Conservation (phyloP, 1,140 invertebrate genomes). For the Aphelenchoides besseyi region DNA sequence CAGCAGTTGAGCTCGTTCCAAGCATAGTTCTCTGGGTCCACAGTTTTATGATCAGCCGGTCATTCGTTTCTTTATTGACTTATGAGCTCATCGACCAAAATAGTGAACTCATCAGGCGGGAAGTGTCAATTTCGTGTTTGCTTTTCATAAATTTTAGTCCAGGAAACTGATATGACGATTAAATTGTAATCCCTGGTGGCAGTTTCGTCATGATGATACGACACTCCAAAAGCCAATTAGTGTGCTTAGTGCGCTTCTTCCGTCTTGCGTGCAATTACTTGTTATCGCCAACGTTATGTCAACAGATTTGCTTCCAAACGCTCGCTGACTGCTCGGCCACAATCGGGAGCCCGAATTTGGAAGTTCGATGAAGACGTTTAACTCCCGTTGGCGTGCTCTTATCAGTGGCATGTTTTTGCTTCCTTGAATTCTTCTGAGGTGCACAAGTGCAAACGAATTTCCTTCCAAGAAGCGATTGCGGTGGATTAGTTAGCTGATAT, state of each 20-base stretch:
- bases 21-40: not conserved
- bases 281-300: not conserved
- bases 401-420: not conserved
- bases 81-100: no score
- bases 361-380: not conserved
- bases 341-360: no score
- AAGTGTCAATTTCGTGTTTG: not conserved
- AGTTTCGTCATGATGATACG: constrained; percentile 1
- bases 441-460: not conserved
- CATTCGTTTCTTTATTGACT: no score
- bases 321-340: no score
- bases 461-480: no score
- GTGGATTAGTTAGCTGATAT: no score
- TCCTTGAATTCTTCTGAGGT: not conserved
- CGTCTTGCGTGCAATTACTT: not conserved
- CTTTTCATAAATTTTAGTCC: not conserved
- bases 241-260: not conserved
- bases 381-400: not conserved
- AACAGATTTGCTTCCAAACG: not conserved
- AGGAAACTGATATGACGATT: not conserved
- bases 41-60: not conserved
- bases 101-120: no score
- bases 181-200: not conserved
- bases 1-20: not conserved
- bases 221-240: constrained; percentile 1